These are phyloP conservation scores for Steatornis caripensis DNA, from an alignment of 2,113 vertebrate species.

Conservation along the genomic window DNA sequence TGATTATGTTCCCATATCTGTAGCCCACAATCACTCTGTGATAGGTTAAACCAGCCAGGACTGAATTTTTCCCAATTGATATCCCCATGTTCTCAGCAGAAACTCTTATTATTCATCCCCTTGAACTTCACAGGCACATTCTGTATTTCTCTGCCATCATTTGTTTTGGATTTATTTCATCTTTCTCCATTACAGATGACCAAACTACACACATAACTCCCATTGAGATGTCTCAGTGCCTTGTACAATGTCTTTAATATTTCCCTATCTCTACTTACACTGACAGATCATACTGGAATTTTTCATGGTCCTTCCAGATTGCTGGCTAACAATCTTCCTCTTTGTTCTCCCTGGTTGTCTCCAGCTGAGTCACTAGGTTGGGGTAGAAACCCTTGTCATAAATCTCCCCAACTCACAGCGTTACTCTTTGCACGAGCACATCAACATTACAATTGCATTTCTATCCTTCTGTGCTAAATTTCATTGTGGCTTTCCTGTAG, in stretches of 20 bases:
- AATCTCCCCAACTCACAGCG: background rate
- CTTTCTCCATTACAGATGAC: background rate
- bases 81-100: background rate
- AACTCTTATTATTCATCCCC: background rate
- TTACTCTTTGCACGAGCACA: background rate
- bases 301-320: background rate
- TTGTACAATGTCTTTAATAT: background rate
- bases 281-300: background rate
- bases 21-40: background rate
- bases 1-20: background rate
- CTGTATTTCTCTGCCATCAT: background rate
- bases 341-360: background rate
- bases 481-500: background rate
- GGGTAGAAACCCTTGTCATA: background rate
- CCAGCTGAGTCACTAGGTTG: background rate
- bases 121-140: background rate
- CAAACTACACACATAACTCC: background rate
- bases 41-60: background rate
- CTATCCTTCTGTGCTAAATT: background rate
- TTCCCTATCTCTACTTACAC: background rate
- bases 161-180: constrained; percentile 12
- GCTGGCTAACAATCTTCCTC: background rate
- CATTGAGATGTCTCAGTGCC: background rate
- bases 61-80: background rate
- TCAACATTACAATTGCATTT: background rate